Evolutionary conservation across 2,888 invertebrate species (phyloP), one percentile per base, ranked within the genome.

Genomic region (Drosophila gaucha): DNA sequence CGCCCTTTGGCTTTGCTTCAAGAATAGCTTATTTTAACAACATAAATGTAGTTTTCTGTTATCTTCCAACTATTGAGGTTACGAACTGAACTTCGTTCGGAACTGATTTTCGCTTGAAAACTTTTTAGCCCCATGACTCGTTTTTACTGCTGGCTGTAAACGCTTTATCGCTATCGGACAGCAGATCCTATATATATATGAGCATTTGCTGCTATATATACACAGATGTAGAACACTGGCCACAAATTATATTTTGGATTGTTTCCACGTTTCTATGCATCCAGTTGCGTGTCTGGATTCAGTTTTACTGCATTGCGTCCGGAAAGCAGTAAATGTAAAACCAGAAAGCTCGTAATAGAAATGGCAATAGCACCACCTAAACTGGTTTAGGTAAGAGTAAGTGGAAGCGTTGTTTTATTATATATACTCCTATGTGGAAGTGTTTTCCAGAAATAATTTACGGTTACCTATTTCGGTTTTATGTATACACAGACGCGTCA

Each of bases 221-320:
- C 9, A 36, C 9, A 18, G 22, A 31, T 41, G 30, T 52, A 35
- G 52, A 28, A 16, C 18, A 24, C 22, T 6, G 35, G 49, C 24
- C 33, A 52, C 58, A 63, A 24, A 55, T 59, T 47, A 26, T 35
- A 56, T 64, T 74, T 74, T 47, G 39, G 33, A 31, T 30, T 62
- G 68, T 50, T 65, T 60, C 20, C 44, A 33, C 50, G 46, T 43
- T 56, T 57, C 44, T 20, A 38, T 28, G 39, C 54, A 46, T 20
- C 28, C 41, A 24, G 31, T 69, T 70, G 69, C 74, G 74, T 74
- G 73, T 20, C 43, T 46, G 57, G 28, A 54, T 66, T 51, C 60
- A 36, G 50, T 66, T 74, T 55, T 20, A 41, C 54, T 51, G 74
- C 60, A 69, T 39, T 74, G 58, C 56, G 36, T 41, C 64, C 43